These are phyloP conservation scores for Aricia agestis DNA, from an alignment of 1,140 invertebrate species.

Conservation along the genomic window DNA sequence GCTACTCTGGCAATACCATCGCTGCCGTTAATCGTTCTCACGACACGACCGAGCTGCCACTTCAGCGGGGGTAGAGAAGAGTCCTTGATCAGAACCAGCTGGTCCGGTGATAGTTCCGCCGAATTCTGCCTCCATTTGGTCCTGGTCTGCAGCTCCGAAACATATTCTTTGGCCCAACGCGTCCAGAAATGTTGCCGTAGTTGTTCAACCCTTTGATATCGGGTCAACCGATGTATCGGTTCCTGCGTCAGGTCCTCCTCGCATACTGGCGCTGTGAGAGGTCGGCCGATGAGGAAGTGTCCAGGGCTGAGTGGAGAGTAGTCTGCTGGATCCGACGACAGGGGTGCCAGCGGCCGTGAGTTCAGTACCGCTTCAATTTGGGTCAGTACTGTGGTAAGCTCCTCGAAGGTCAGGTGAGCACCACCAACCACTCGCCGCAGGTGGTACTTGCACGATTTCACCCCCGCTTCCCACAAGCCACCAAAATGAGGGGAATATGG, in stretches of 20 bases:
- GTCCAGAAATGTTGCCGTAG: conserved; percentile 21
- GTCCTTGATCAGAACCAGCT: conserved; percentile 16
- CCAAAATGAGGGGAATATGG: no score
- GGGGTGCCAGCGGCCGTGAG: no score
- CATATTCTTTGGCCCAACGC: conserved; percentile 19
- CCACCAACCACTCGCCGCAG: no score
- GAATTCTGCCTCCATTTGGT: conserved; percentile 16
- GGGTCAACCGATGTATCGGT: conserved; percentile 2
- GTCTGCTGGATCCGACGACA: conserved; percentile 1
- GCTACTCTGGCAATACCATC: conserved; percentile 11
- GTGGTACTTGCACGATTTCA: no score
- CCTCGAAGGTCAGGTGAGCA: no score
- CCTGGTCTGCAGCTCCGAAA: conserved; percentile 19
- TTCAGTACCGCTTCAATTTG: no score
- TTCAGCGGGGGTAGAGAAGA: conserved; percentile 12
- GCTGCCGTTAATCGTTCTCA: conserved; percentile 6
- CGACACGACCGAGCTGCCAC: conserved; percentile 15
- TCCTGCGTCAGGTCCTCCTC: not conserved
- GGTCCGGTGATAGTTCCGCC: conserved; percentile 16
- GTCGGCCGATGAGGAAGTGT: not conserved
- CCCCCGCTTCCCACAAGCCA: no score
- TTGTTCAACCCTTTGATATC: conserved; percentile 21
- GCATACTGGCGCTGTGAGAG: conserved; percentile 5
- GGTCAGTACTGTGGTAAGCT: no score
- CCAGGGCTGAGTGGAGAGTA: conserved; percentile 5